phyloP scores from a whole-genome alignment of 2,888 invertebrate species.

The Pterobdella sp. region DNA sequence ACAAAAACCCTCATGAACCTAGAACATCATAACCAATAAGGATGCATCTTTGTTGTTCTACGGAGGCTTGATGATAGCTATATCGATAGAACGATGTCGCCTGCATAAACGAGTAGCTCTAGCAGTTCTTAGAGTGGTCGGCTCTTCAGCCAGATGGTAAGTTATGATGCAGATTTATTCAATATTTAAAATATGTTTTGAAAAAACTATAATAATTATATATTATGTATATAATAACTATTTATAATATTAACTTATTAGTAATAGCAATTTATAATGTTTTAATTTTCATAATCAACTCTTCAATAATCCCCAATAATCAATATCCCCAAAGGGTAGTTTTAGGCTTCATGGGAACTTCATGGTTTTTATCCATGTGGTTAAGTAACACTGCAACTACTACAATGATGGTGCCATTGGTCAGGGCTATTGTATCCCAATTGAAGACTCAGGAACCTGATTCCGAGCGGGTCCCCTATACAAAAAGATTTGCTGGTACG shows the following conservation, averaged over 20 bases:
- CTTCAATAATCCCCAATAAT: too few relatives aligned
- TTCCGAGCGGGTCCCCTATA: background rate
- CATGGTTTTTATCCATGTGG: constrained; percentile 28
- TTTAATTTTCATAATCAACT: too few relatives aligned
- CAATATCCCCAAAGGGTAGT: too few relatives aligned
- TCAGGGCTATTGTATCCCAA: constrained; percentile 17
- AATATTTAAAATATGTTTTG: background rate
- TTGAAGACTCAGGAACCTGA: constrained; percentile 4
- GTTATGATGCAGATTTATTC: background rate
- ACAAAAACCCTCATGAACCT: background rate
- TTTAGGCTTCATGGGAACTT: constrained; percentile 22
- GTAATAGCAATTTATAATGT: too few relatives aligned
- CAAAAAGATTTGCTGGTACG: background rate
- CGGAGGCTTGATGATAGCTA: constrained; percentile 24
- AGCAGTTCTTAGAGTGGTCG: constrained; percentile 16
- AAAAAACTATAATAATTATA: background rate
- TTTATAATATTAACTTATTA: too few relatives aligned
- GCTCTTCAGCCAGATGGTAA: constrained; percentile 23
- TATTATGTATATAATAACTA: too few relatives aligned
- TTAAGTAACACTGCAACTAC: constrained; percentile 23
- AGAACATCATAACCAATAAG: too few relatives aligned
- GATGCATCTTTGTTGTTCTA: constrained; percentile 21
- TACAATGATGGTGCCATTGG: constrained; percentile 25
- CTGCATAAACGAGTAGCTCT: constrained; percentile 22
- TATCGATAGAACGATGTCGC: constrained; percentile 17